Evolutionary conservation across 1,140 invertebrate genomes (phyloP).

Genomic region (Eciton burchellii): DNA sequence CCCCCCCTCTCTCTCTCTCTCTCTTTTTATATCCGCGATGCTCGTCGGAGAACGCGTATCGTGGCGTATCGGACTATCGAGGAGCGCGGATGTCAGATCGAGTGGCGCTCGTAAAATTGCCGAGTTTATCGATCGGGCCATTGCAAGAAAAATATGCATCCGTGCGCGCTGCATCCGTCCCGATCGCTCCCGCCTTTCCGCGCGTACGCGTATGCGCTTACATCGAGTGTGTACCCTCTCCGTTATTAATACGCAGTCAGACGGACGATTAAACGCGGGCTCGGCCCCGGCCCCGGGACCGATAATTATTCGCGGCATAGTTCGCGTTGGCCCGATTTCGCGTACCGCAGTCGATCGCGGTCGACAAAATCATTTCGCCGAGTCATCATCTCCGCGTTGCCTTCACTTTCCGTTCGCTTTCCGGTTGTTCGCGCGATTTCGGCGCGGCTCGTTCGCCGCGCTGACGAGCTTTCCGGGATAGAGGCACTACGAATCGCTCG

Average conservation of each 20-base stretch:
- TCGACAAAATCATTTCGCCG: conserved; percentile 60
- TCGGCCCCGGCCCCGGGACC: conserved; percentile 21
- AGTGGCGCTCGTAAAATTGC: conserved; percentile 61
- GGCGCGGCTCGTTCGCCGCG: conserved; percentile 20
- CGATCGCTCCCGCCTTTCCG: conserved; percentile 27
- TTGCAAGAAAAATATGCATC: conserved; percentile 61
- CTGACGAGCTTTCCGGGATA: conserved; percentile 29
- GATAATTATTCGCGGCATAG: conserved; percentile 75
- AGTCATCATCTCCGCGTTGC: conserved; percentile 57
- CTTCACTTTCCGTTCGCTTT: conserved; percentile 57
- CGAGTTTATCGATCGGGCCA: conserved; percentile 54
- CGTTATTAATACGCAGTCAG: conserved; percentile 74
- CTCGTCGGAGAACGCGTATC: conserved; percentile 38
- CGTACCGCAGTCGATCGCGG: conserved; percentile 65
- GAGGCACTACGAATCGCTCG: conserved; percentile 37
- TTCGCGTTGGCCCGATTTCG: conserved; percentile 67
- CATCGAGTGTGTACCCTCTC: conserved; percentile 50
- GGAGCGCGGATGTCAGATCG: conserved; percentile 37
- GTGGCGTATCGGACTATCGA: conserved; percentile 24
- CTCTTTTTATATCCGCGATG: conserved; percentile 29
- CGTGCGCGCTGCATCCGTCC: conserved; percentile 49
- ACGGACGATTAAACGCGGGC: conserved; percentile 72
- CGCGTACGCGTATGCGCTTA: background rate
- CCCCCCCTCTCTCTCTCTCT: background rate
- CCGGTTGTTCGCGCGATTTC: conserved; percentile 43